phyloP scores from a whole-genome alignment of 2,888 invertebrate species.

The Chalcis sispes region DNA sequence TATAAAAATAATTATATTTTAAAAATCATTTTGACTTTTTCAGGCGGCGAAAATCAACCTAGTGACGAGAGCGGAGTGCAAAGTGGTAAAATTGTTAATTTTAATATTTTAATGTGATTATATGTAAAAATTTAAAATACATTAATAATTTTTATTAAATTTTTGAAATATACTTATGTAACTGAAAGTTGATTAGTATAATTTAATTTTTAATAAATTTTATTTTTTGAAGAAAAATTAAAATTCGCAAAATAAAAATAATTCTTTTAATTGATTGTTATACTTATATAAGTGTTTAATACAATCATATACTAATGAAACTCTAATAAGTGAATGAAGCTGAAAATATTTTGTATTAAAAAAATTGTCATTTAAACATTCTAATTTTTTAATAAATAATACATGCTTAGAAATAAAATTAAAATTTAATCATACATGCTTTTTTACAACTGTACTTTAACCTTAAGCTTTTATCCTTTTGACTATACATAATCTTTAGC shows the following conservation, averaged over 20 bases:
- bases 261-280: constrained; percentile 8
- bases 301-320: too few species aligned
- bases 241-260: not conserved
- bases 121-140: not conserved
- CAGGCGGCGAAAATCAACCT: constrained; percentile 71
- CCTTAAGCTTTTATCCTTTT: constrained; percentile 55
- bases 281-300: constrained; percentile 38
- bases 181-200: not conserved
- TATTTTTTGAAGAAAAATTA: not conserved
- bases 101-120: not conserved
- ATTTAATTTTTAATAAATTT: not conserved
- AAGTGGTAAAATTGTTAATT: constrained; percentile 66
- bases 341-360: constrained; percentile 36
- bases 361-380: too few species aligned
- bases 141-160: not conserved
- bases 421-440: constrained; percentile 3
- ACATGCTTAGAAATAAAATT: constrained; percentile 6
- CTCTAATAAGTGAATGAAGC: too few species aligned
- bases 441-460: constrained; percentile 40
- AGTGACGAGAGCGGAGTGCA: constrained; percentile 67
- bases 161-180: not conserved
- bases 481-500: constrained; percentile 55
- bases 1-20: not conserved
- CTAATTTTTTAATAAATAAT: not conserved
- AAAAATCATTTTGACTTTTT: constrained; percentile 43